Evolutionary conservation across 2,113 vertebrate genomes (phyloP).

Genomic region (Prietella phreatophila): DNA sequence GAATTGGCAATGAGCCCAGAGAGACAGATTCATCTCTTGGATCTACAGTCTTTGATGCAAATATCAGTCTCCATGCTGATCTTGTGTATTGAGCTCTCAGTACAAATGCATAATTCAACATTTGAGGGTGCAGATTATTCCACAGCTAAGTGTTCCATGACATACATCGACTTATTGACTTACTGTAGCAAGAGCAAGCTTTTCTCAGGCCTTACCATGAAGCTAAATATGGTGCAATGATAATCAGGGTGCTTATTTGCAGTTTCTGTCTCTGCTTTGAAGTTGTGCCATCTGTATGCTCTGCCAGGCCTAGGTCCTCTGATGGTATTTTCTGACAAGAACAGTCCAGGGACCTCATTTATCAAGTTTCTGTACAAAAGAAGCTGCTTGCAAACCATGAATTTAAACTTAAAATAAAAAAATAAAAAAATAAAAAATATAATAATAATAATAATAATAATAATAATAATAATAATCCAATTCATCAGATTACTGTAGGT

Average conservation of each 20-base stretch:
- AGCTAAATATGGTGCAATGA: slow-evolving; percentile 28
- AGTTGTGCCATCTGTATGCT: slow-evolving; percentile 30
- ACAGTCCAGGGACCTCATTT: slow-evolving; percentile 21
- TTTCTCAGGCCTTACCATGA: slow-evolving; percentile 17
- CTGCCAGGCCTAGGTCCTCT: slow-evolving; percentile 27
- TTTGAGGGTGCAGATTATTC: slow-evolving; percentile 20
- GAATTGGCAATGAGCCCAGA: slow-evolving; percentile 34
- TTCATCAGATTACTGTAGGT: neutral
- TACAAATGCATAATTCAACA: slow-evolving; percentile 47
- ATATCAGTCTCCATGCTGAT: slow-evolving; percentile 42
- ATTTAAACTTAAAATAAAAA: neutral
- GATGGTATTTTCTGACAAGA: slow-evolving; percentile 35
- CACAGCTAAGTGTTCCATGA: slow-evolving; percentile 31
- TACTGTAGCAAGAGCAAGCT: slow-evolving; percentile 26
- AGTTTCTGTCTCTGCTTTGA: slow-evolving; percentile 35
- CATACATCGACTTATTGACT: slow-evolving; percentile 31
- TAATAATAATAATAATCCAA: too few relatives aligned
- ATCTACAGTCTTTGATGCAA: slow-evolving; percentile 31
- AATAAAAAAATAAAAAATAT: too few relatives aligned
- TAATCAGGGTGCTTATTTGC: slow-evolving; percentile 37
- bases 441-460: too few relatives aligned
- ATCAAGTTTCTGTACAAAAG: slow-evolving; percentile 2
- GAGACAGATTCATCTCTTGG: slow-evolving; percentile 34
- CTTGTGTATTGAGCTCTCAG: slow-evolving; percentile 31
- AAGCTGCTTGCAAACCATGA: slow-evolving; percentile 4